A percentile compares a stretch with the other conserved stretches of the same genome.
Evolutionary conservation across 2,888 invertebrate genomes (phyloP).

Genomic region (Pheosia gnoma): DNA sequence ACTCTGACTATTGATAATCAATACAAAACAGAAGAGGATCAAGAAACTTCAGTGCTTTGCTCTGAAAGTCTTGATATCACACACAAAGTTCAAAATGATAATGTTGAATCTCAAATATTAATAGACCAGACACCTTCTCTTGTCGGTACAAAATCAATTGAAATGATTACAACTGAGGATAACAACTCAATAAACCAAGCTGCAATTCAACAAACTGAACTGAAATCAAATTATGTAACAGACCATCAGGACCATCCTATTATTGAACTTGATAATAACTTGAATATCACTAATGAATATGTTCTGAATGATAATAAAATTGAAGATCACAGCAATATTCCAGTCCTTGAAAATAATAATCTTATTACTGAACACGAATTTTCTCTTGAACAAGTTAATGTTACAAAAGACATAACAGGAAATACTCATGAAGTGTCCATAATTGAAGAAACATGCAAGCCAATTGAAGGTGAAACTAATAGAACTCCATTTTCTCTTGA

Average conservation of each 20-base stretch:
- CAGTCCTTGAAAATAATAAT: conserved; percentile 3
- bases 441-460: not conserved
- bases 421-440: not conserved
- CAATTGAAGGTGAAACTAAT: not conserved
- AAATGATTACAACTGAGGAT: conserved; percentile 6
- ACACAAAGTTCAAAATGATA: not conserved
- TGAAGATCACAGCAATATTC: not conserved
- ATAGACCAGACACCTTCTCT: not conserved
- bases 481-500: conserved; percentile 4
- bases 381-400: conserved; percentile 1
- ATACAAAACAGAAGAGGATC: not conserved
- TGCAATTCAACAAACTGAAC: conserved; percentile 6
- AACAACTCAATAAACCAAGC: not conserved
- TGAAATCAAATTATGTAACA: conserved; percentile 1
- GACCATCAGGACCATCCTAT: no score
- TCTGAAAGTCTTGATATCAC: not conserved
- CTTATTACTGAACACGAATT: conserved; percentile 4
- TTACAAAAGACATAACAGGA: not conserved
- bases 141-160: not conserved
- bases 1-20: conserved; percentile 1
- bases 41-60: not conserved
- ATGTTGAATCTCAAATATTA: not conserved
- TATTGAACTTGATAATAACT: not conserved
- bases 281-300: not conserved
- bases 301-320: not conserved